These are phyloP conservation scores for Drosophila repleta DNA, from an alignment of 1,140 invertebrate genomes.

Conservation along the genomic window DNA sequence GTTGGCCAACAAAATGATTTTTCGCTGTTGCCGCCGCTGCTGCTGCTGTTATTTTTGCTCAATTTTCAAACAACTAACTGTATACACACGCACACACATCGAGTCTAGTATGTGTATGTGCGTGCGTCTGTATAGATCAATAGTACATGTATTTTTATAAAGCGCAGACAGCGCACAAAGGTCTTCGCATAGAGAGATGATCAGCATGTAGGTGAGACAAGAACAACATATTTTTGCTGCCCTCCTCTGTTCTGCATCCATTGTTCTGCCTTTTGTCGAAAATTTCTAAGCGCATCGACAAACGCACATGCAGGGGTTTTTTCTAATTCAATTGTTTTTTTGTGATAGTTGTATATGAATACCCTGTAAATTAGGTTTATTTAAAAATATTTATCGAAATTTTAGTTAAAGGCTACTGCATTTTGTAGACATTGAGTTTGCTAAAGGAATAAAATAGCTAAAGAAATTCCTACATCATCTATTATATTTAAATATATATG, in stretches of 20 bases:
- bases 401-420: no score
- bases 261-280: slow-evolving; percentile 44
- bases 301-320: slow-evolving; percentile 38
- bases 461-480: no score
- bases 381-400: neutral
- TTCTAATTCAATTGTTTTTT: neutral
- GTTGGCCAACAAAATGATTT: slow-evolving; percentile 74
- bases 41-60: slow-evolving; percentile 72
- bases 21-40: slow-evolving; percentile 25
- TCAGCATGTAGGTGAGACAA: slow-evolving; percentile 77
- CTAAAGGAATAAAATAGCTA: no score
- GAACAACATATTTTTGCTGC: slow-evolving; percentile 66
- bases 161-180: slow-evolving; percentile 67
- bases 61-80: slow-evolving; percentile 81
- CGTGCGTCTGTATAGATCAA: slow-evolving; percentile 35
- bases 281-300: slow-evolving; percentile 28
- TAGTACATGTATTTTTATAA: slow-evolving; percentile 74
- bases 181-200: slow-evolving; percentile 62
- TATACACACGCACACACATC: slow-evolving; percentile 49
- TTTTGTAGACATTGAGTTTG: no score
- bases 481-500: no score
- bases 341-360: slow-evolving; percentile 2
- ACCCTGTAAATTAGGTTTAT: slow-evolving; percentile 18
- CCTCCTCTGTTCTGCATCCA: slow-evolving; percentile 42
- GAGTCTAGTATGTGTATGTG: slow-evolving; percentile 27